These are phyloP conservation scores for Lacerta agilis DNA, from an alignment of 2,797 vertebrate species.

Conservation along the genomic window DNA sequence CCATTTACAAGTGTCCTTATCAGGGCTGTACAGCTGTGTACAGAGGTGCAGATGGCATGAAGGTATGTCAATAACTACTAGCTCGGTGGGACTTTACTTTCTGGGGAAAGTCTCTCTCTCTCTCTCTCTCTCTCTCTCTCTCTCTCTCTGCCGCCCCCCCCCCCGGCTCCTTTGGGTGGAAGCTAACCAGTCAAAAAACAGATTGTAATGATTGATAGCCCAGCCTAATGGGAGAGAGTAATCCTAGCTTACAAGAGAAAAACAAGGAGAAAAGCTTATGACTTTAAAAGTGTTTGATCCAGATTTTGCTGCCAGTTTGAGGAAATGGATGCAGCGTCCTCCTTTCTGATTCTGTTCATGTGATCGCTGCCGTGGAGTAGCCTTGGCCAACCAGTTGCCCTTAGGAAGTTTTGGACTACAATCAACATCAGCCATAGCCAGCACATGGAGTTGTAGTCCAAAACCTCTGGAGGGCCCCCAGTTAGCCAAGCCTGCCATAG, in stretches of 20 bases:
- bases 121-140: too few relatives aligned
- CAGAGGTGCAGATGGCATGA: conserved; percentile 91
- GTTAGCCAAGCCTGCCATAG: too few relatives aligned
- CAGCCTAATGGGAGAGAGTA: background rate
- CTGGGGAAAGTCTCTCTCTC: background rate
- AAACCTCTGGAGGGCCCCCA: too few relatives aligned
- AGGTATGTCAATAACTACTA: conserved; percentile 78
- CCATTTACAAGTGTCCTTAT: conserved; percentile 97
- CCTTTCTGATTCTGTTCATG: background rate
- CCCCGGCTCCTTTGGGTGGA: background rate
- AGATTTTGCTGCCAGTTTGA: background rate
- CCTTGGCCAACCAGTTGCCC: background rate
- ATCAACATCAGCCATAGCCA: too few relatives aligned
- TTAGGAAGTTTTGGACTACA: too few relatives aligned
- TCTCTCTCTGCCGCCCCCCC: too few relatives aligned
- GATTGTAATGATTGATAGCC: background rate
- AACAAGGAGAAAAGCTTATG: background rate
- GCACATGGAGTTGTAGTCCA: too few relatives aligned
- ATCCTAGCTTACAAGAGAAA: background rate
- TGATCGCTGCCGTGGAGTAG: too few relatives aligned
- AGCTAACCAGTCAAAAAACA: background rate
- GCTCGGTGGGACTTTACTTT: background rate
- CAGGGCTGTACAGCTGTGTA: conserved; percentile 95
- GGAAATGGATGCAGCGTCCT: background rate
- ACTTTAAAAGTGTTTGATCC: background rate